Evolutionary conservation across 2,113 vertebrate species (phyloP), one percentile per base, ranked within the genome.

Genomic region (Arvicanthis niloticus): DNA sequence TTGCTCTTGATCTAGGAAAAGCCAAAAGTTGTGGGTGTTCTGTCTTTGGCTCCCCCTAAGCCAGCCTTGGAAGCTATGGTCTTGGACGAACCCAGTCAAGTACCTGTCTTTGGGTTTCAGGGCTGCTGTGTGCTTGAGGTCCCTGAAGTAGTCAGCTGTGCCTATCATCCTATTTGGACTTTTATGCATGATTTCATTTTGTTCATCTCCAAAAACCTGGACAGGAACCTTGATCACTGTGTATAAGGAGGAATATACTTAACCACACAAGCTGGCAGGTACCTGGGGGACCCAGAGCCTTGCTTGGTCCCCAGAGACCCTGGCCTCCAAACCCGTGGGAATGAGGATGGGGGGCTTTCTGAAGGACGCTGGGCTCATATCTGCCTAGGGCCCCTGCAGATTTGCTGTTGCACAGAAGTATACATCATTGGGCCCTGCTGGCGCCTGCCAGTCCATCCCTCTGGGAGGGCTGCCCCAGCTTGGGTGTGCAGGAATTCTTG

Each of bases 401-500:
- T 75, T 22, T 56, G 24, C n/a, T 19, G 56, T 51, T 70, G 13
- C 19, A 29, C 0, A 17, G 80, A 42, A 7, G 10, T 0, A 1
- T 48, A 76, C 31, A 42, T 65, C 0, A 5, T 1, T 9, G 16
- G 81, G 26, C 10, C 31, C 13, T 0, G n/a, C 21, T 0, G 0
- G 76, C n/a, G 37, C 62, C 31, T 5, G 2, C 12, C 6, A 45
- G 73, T 17, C 51, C 37, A 9, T 60, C 72, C 19, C 26, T 48
- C 40, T 7, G 0, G 34, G 88, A 91, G 89, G 75, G 65, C 53
- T 31, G 29, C 53, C 72, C 82, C 1, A 13, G 29, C 62, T 31
- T 37, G 65, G 26, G 75, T 45, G 29, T 40, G 56, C 51, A 0
- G 21, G 31, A 53, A 78, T 94, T 84, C 91, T 91, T 82, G 86